Conservation (phyloP, 2,888 invertebrate species). For the Pachymerium ferrugineum region DNA sequence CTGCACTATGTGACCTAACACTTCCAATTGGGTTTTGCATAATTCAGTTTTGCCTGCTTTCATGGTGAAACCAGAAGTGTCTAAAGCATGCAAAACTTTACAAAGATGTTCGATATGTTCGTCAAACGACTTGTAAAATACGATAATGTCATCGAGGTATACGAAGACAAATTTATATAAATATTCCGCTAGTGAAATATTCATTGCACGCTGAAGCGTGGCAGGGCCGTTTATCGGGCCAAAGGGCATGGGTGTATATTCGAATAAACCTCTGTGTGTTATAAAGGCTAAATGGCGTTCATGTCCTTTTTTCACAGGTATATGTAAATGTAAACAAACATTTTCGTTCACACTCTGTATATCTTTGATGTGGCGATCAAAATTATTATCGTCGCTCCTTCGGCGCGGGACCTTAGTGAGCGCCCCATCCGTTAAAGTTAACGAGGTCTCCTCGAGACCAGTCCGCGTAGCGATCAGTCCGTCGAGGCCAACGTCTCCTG, state of each 20-base stretch:
- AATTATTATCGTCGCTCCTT: no score
- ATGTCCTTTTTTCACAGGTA: not conserved
- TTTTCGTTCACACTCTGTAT: no score
- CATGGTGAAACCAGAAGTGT: no score
- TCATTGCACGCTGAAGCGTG: not conserved
- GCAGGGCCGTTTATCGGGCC: not conserved
- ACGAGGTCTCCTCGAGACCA: no score
- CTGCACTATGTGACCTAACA: not conserved
- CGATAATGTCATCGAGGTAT: not conserved
- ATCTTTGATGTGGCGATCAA: no score
- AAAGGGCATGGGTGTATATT: not conserved
- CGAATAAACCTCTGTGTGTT: not conserved
- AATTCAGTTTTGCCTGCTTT: not conserved
- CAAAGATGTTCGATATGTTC: not conserved
- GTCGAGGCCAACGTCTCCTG: no score
- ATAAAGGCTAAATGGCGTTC: not conserved
- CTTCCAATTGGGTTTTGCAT: not conserved
- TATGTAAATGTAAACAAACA: no score
- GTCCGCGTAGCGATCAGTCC: no score
- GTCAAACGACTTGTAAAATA: not conserved
- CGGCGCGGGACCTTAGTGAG: no score
- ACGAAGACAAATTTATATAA: not conserved
- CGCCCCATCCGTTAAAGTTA: no score
- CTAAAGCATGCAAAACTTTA: not conserved
- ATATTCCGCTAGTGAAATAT: not conserved